A percentile compares a stretch with the other conserved stretches of the same genome.
These are phyloP conservation scores for Oceanodroma leucorhoa DNA, from an alignment of 2,797 vertebrate species.

Conservation along the genomic window DNA sequence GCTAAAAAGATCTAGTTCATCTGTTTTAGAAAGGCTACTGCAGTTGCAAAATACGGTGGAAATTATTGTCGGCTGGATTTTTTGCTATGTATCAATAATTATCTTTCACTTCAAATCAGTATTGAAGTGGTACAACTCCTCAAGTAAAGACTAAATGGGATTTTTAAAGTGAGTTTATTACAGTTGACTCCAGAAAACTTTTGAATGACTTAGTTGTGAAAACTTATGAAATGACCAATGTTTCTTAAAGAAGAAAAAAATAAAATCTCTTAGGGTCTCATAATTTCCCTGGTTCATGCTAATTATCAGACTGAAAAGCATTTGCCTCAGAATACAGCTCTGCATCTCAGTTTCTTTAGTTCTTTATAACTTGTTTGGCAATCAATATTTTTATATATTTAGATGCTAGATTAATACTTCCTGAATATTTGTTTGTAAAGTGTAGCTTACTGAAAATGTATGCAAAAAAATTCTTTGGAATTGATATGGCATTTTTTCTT, in stretches of 20 bases:
- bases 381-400: fast-evolving
- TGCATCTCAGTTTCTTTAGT: not conserved
- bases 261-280: fast-evolving
- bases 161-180: not conserved
- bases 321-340: not conserved
- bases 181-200: not conserved
- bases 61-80: not conserved
- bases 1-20: slow-evolving; percentile 3
- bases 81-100: not conserved
- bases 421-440: not conserved
- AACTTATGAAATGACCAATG: not conserved
- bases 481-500: not conserved
- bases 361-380: not conserved
- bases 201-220: not conserved
- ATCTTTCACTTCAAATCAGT: not conserved
- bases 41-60: not conserved
- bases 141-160: not conserved
- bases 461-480: not conserved
- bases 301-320: not conserved
- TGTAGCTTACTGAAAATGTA: not conserved
- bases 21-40: not conserved
- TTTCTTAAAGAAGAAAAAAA: not conserved
- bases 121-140: not conserved
- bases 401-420: not conserved
- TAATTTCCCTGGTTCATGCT: not conserved